Evolutionary conservation across 2,888 invertebrate species (phyloP), one percentile per base, ranked within the genome.

Genomic region (Zonitis immaculata): DNA sequence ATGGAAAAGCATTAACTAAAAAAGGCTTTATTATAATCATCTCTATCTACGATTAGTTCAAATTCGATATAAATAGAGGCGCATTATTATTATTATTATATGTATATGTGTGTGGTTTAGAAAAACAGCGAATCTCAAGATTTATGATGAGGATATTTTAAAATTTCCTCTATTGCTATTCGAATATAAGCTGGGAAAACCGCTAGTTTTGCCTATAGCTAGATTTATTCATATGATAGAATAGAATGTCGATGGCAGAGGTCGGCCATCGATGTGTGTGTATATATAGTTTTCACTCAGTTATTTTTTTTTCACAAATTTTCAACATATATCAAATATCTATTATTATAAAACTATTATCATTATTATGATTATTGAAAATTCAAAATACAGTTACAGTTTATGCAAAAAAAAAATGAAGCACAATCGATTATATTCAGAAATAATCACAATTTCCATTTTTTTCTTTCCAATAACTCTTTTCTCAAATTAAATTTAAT

Each of bases 161-260:
- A 20, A 39, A 22, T 22, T 39, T 39, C 39, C 11, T 39, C 11
- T 39, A 39, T 9, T 7, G 8, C 26, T 26, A 18, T 4, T 6
- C 11, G n/a, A 5, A 18, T 39, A 18, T 20, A 39, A 39, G 39
- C 39, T 5, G 6, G 39, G 11, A 39, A 39, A 39, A 39, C 39
- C 39, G 39, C 39, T 39, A 39, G 11, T 16, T 22, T 39, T 20
- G 39, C 39, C 39, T 39, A 39, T 39, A 16, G 39, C 39, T 39
- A 39, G 39, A 39, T 39, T 39, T 39, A 39, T 39, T 39, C 39
- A 39, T 39, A 39, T 20, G 18, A 39, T 39, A 39, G 20, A 39
- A 39, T 18, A 39, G 39, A 39, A 39, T 39, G 39, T 39, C 39
- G 39, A 39, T 39, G 39, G 18, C 39, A 39, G 39, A 39, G 39